Evolutionary conservation across 2,797 vertebrate genomes (phyloP), one percentile per base, ranked within the genome.

Genomic region (Sciurus carolinensis): DNA sequence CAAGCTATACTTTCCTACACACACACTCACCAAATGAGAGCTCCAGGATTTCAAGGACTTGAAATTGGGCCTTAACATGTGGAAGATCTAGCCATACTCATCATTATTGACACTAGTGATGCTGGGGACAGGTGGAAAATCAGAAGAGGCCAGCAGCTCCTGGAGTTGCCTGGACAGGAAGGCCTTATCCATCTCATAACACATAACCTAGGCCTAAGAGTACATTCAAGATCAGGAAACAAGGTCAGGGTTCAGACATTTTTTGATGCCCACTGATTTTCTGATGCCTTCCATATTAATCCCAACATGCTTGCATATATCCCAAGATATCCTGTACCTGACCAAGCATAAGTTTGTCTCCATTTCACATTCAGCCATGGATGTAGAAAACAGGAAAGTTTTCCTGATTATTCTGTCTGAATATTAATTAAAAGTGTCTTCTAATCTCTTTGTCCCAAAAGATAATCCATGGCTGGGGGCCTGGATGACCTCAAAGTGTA

Each of bases 81-180:
- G 97, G 13, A 98, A 28, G n/a, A 97, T 1, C 98, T 98, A 98
- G 76, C 98, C 96, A 82, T 88, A 98, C 66, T 98, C 98, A 47
- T 98, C 94, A 11, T 97, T 98, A 89, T 96, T 98, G 84, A 98
- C 88, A 95, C 98, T 98, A 66, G 98, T 97, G 88, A 98, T 97
- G 44, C 95, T 95, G 0, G 98, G 97, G 28, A 98, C 98, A 64
- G 90, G 95, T 20, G 94, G 98, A 64, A 98, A 98, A 44, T 98
- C 97, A 3, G 90, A 95, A 52, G 82, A 96, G 54, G 93, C 79
- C 82, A 98, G 0, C 69, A 98, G 97, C 62, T 98, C 97, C 87
- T 97, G 94, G 26, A 97, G 95, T 96, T 98, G 39, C 3, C 93
- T 91, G 73, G 81, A 93, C 98, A 98, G 67, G 42, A 97, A 77